Percentiles rank a stretch among this genome's conserved stretches.
These are phyloP conservation scores for Liposcelis brunnea DNA, from an alignment of 2,888 invertebrate genomes.

Conservation along the genomic window DNA sequence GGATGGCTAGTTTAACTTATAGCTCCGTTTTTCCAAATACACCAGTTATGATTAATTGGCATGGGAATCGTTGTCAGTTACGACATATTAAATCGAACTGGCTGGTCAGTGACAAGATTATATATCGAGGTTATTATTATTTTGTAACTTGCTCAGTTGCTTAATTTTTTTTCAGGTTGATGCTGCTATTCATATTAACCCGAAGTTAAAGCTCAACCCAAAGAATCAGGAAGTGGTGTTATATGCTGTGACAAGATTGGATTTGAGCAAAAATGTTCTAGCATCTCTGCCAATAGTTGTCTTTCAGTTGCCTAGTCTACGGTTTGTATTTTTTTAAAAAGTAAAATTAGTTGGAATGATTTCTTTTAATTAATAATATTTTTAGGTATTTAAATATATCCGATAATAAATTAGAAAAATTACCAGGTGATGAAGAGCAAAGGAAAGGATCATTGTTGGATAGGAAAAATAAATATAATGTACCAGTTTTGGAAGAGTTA, in stretches of 20 bases:
- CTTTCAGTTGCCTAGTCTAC: constrained; percentile 67
- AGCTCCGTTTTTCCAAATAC: constrained; percentile 65
- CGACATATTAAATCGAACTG: constrained; percentile 42
- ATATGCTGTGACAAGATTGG: constrained; percentile 84
- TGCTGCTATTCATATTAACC: constrained; percentile 72
- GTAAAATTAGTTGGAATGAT: neutral
- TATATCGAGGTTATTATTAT: too few species aligned
- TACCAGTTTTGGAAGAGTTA: constrained; percentile 74
- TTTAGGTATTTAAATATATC: constrained; percentile 67
- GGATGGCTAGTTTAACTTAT: constrained; percentile 46
- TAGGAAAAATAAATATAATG: constrained; percentile 33
- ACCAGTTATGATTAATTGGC: constrained; percentile 85
- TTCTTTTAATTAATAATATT: neutral
- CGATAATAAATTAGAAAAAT: constrained; percentile 69
- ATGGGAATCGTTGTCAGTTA: constrained; percentile 54
- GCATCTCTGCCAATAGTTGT: constrained; percentile 60
- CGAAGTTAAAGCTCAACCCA: constrained; percentile 53
- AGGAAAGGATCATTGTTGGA: neutral
- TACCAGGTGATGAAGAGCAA: constrained; percentile 31
- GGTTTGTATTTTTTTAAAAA: constrained; percentile 24
- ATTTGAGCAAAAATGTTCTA: constrained; percentile 80
- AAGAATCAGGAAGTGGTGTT: constrained; percentile 49
- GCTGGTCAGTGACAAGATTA: constrained; percentile 28
- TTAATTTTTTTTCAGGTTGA: constrained; percentile 33
- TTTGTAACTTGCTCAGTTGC: too few species aligned